Base-by-base conservation (phyloP, 2,888 invertebrate species). In the Cosmia trapezina region DNA sequence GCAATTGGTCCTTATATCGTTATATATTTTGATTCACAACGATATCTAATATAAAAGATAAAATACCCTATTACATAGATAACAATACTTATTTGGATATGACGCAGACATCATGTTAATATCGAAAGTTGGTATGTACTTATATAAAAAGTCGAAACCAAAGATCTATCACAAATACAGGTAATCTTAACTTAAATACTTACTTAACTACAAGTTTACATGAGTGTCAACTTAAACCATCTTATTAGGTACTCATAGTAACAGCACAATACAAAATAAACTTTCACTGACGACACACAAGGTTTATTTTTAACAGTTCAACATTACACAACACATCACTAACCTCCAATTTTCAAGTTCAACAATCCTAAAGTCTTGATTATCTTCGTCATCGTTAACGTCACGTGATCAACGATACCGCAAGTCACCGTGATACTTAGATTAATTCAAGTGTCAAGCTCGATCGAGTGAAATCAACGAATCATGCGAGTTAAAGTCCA, bases 331-430 rank as follows among this genome's bases (percentile, higher is more conserved):
- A 79, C 61, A 81, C 59, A 70, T 66, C 63, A 92, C 93, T 91
- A 89, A 93, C 93, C 93, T 93, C 88, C 88, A 79, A 90, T 81
- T 84, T 89, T 91, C 81, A 87, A 88, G 86, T 88, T 90, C 87
- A 91, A 81, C 72, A 89, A 62, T 83, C 89, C 86, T 51, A 91
- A 76, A 79, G 82, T 88, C 77, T 88, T 90, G 62, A 91, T 78
- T 53, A 86, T 80, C 67, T 75, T 78, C 71, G 86, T 86, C 91
- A 91, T 91, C 74, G 81, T 73, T 87, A 78, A 80, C 78, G 83
- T 87, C 81, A 84, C 78, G 62, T 49, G 61, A 62, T 19, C 37
- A 45, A 45, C 41, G 59, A 69, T 70, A 73, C 45, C 71, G 63
- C 70, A 66, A 79, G 75, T 70, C 75, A 78, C 74, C 51, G 9